phyloP scores from a whole-genome alignment of 1,140 invertebrate species.

The Drosophila watanabei region DNA sequence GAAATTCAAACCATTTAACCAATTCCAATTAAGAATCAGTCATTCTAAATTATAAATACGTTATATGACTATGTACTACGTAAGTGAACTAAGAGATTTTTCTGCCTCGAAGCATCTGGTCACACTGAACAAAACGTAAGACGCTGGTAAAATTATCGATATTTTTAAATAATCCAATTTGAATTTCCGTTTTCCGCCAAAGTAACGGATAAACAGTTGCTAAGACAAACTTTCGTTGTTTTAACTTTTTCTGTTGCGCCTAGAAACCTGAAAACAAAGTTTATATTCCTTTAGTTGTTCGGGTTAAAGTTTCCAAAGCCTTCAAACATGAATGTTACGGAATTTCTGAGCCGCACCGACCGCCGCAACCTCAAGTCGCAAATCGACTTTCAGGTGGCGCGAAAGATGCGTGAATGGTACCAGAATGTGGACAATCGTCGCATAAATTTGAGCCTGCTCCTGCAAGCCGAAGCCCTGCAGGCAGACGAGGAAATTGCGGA shows the following conservation, averaged over 20 bases:
- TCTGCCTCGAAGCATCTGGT: background rate
- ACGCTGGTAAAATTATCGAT: background rate
- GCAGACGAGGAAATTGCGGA: slow-evolving; percentile 47
- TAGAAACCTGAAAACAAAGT: slow-evolving; percentile 4
- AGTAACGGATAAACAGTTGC: background rate
- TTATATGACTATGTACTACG: background rate
- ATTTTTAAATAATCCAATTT: background rate
- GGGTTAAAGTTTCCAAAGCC: background rate
- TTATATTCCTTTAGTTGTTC: background rate
- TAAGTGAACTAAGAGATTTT: background rate
- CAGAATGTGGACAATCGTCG: slow-evolving; percentile 54
- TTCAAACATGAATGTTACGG: slow-evolving; percentile 35
- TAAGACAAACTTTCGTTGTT: background rate
- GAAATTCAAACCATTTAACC: too few relatives aligned
- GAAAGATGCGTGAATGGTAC: slow-evolving; percentile 41
- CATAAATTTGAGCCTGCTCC: slow-evolving; percentile 28
- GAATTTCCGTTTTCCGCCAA: background rate
- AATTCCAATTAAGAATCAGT: too few relatives aligned
- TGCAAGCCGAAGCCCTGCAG: slow-evolving; percentile 45
- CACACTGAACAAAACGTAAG: background rate
- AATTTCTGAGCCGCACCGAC: slow-evolving; percentile 61
- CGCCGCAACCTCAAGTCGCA: slow-evolving; percentile 63
- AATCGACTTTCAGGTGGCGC: slow-evolving; percentile 54
- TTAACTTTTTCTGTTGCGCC: background rate
- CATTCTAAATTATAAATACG: too few relatives aligned